Evolutionary conservation across 2,797 vertebrate species (phyloP).

Genomic region (Lepilemur ruficaudatus): DNA sequence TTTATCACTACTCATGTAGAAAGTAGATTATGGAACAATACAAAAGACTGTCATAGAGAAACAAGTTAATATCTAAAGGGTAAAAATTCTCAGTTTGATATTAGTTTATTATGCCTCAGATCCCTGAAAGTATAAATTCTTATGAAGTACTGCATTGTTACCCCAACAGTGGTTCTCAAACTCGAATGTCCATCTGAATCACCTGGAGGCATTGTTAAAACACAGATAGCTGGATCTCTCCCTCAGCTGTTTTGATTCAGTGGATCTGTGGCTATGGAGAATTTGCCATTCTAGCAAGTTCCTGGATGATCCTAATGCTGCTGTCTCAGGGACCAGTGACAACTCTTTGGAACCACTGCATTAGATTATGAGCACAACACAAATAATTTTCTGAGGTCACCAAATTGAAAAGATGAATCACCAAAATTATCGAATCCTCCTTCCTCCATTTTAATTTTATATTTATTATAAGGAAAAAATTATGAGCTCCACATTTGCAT

Average conservation of each 20-base stretch:
- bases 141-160: neutral
- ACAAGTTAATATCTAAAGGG: neutral
- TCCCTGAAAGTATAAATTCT: neutral
- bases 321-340: neutral
- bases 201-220: neutral
- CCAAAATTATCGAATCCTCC: neutral
- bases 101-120: neutral
- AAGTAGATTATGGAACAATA: neutral
- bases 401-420: neutral
- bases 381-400: neutral
- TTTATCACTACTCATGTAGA: neutral
- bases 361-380: neutral
- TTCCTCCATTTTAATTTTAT: neutral
- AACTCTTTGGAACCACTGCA: neutral
- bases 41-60: neutral
- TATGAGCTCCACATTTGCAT: neutral
- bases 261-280: neutral
- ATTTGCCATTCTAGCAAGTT: neutral
- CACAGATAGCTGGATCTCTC: neutral
- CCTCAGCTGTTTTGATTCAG: neutral
- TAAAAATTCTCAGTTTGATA: neutral
- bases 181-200: neutral
- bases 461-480: neutral
- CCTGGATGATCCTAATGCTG: neutral
- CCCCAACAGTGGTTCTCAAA: neutral